Evolutionary conservation across 2,113 vertebrate species (phyloP).

Genomic region (Anser cygnoides): DNA sequence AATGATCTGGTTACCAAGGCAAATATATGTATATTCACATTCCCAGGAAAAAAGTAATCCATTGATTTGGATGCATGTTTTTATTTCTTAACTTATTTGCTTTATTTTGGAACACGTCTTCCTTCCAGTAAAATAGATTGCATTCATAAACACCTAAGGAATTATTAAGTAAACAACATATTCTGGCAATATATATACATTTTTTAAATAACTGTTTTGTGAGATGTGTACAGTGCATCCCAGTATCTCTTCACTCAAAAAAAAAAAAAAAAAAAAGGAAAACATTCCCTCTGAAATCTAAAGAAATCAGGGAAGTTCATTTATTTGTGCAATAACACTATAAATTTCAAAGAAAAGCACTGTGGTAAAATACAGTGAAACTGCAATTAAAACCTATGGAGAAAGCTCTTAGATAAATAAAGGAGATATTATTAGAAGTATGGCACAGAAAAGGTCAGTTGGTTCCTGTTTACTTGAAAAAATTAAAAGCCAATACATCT

Average conservation of each 20-base stretch:
- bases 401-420: conserved; percentile 45
- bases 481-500: conserved; percentile 2
- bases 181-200: conserved; percentile 14
- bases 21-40: conserved; percentile 28
- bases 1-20: conserved; percentile 41
- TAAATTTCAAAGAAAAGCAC: conserved; percentile 11
- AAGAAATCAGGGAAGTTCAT: not conserved
- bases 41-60: not conserved
- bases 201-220: not conserved
- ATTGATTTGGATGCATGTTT: conserved; percentile 27
- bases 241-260: not conserved
- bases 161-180: conserved; percentile 1
- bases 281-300: not conserved
- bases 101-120: not conserved
- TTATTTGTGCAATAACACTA: not conserved
- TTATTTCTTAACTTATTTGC: conserved; percentile 38
- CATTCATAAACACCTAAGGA: conserved; percentile 5
- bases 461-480: conserved; percentile 7
- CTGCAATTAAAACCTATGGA: conserved; percentile 43
- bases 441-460: conserved; percentile 5
- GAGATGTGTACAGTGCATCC: not conserved
- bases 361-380: not conserved
- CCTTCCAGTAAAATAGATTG: conserved; percentile 31
- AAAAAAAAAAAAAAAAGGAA: not conserved
- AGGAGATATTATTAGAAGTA: conserved; percentile 8